Evolutionary conservation across 37 sponge, comb jelly and placozoan species (phyloP).

Genomic region (Bolinopsis microptera): DNA sequence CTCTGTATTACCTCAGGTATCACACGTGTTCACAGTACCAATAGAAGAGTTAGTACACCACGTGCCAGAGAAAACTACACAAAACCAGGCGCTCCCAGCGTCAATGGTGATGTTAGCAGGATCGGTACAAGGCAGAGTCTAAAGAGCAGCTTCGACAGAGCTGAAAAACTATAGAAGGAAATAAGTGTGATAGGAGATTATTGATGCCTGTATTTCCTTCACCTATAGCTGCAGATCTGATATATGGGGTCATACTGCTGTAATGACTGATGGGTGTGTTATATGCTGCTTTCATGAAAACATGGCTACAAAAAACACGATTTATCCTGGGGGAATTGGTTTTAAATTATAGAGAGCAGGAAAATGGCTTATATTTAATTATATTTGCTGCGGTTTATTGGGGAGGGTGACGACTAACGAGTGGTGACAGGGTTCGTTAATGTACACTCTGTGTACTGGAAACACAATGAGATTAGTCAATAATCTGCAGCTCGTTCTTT

Average conservation of each 20-base stretch:
- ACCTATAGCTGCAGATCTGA: not conserved
- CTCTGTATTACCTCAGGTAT: slow-evolving; percentile 23
- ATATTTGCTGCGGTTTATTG: too few species aligned
- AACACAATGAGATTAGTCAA: too few species aligned
- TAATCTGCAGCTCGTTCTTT: too few species aligned
- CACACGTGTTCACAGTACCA: slow-evolving; percentile 50
- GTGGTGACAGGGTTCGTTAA: too few species aligned
- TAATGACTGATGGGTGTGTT: slow-evolving; percentile 14
- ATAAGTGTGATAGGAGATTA: not conserved
- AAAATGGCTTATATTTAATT: too few species aligned
- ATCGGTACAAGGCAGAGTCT: not conserved
- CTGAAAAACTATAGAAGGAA: not conserved
- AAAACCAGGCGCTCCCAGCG: not conserved
- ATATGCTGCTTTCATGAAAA: not conserved
- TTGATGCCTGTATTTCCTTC: slow-evolving; percentile 30
- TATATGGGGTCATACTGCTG: slow-evolving; percentile 54
- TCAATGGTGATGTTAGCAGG: not conserved
- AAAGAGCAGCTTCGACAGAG: not conserved
- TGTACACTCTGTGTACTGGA: too few species aligned
- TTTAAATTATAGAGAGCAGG: too few species aligned
- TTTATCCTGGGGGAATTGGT: not conserved
- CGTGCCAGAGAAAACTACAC: not conserved
- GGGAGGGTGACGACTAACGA: too few species aligned
- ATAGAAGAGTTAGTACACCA: not conserved
- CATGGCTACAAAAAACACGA: not conserved